Evolutionary conservation across 92 coral and sea anemone species (phyloP), one percentile per base, ranked within the genome.

Genomic region (Phenganax stokvisi): DNA sequence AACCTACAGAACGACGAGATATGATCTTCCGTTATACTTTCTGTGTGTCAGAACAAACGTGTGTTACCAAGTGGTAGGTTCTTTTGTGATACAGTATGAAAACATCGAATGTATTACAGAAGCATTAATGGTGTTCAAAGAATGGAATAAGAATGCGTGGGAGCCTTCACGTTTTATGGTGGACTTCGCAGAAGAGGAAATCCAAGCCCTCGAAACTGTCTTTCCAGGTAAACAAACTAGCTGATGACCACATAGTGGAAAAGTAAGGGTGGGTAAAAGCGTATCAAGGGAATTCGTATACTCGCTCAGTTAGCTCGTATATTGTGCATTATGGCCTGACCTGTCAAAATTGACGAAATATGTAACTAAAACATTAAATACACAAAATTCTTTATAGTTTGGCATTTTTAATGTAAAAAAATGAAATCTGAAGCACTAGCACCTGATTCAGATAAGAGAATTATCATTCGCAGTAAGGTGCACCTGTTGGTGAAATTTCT

Each of bases 1-100:
- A 72, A 89, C 89, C 53, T 89, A 89, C 87, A 87, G 79, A 57
- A 89, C 88, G 52, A 86, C 88, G 7, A 89, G 80, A 76, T 89
- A 89, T 59, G 56, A 82, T 28, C 56, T 89, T 67, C 92, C 89
- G 0, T 75, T 89, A n/a, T 89, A 64, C 67, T 89, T 89, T 29
- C 81, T 87, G 8, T 85, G 81, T 12, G 88, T 87, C 47, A 89
- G 81, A 76, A 89, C 90, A 8, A 89, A 86, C 68, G 74, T 87
- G 30, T 85, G 87, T 29, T 89, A 87, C 76, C 76, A 84, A 55
- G 88, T 89, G 30, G 90, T 89, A 20, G 90, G 80, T 8, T 86
- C 83, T 13, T 89, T 89, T 81, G 90, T 89, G 12, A 89, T 74
- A n/a, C 90, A 89, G 82, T 80, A 73, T 9, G 86, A 89, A 72